Base-by-base conservation (phyloP, 2,888 invertebrate species). In the Oconnorella tubifera region DNA sequence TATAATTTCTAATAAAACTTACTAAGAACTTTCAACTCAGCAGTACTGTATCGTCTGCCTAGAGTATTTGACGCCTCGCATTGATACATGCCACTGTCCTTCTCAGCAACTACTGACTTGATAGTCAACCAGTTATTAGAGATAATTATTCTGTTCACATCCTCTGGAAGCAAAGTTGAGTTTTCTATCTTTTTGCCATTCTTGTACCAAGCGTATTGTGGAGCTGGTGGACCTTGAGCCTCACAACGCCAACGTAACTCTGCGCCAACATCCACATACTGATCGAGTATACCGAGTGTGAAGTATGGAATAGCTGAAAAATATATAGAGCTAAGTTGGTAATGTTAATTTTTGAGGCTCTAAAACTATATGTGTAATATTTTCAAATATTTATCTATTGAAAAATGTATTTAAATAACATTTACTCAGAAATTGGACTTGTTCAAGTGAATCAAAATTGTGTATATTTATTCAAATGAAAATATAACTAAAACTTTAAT, bases 51-150 rank as follows among this genome's bases (percentile, higher is more conserved):
- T 62, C 87, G 87, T 0, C 89, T 88, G 76, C 90, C 92, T 6
- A 95, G 83, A 71, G 90, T 90, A 85, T 97, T 97, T 64, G 86
- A 87, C 0, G 95, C 95, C 75, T 89, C 87, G 79, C 97, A 97
- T 77, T 97, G 96, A 81, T 91, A 97, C 92, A 96, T 94, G 33
- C 91, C 97, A 62, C 90, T 89, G 82, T 97, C 96, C 74, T 88
- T 58, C 23, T 60, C 61, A 1, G 70, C 64, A 40, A 75, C 66
- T 10, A 77, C 51, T 32, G 65, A 50, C 3, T 40, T 67, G 31
- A 78, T 75, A 2, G 65, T 70, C 32, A 78, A 59, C 2, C 72
- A 69, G 62, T 77, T 78, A 27, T 69, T 56, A 33, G 32, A 33
- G n/a, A 67, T 60, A 23, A 23, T 56, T 32, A 68, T 49, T 2